Conservation (phyloP, 2,113 vertebrate species). For the Takifugu bimaculatus region DNA sequence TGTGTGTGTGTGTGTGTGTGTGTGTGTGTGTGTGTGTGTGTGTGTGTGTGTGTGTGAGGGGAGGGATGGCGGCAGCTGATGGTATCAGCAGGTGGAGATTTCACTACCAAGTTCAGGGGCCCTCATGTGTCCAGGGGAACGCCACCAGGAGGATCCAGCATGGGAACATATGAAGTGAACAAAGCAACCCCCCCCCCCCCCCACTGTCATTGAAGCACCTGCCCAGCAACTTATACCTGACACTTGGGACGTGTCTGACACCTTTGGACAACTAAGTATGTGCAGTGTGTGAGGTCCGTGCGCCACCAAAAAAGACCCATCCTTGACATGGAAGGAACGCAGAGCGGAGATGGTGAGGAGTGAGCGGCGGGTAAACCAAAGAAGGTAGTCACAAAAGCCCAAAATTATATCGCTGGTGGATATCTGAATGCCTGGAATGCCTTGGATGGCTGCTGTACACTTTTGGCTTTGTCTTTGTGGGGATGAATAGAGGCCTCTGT, state of each 20-base stretch:
- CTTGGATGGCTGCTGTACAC: constrained; percentile 69
- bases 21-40: too few species aligned
- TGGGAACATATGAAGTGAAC: constrained; percentile 6
- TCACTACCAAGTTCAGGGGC: constrained; percentile 52
- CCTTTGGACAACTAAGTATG: not conserved
- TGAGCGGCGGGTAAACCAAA: constrained; percentile 39
- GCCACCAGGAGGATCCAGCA: constrained; percentile 23
- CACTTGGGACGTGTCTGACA: not conserved
- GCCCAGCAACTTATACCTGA: not conserved
- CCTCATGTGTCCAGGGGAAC: constrained; percentile 50
- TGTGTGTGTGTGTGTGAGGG: not conserved
- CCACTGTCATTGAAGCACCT: not conserved
- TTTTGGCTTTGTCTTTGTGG: constrained; percentile 71
- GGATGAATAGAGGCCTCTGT: constrained; percentile 78
- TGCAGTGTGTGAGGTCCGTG: constrained; percentile 1
- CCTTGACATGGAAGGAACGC: constrained; percentile 17
- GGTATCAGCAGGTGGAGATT: constrained; percentile 72
- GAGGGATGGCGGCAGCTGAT: constrained; percentile 47
- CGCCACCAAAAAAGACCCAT: not conserved
- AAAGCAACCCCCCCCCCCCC: not conserved
- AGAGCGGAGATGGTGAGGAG: constrained; percentile 10
- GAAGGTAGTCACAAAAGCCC: constrained; percentile 52
- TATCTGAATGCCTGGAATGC: constrained; percentile 75
- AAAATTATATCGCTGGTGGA: constrained; percentile 70
- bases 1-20: too few species aligned